Evolutionary conservation across 2,888 invertebrate genomes (phyloP), one percentile per base, ranked within the genome.

Genomic region (Clepsis dumicolana): DNA sequence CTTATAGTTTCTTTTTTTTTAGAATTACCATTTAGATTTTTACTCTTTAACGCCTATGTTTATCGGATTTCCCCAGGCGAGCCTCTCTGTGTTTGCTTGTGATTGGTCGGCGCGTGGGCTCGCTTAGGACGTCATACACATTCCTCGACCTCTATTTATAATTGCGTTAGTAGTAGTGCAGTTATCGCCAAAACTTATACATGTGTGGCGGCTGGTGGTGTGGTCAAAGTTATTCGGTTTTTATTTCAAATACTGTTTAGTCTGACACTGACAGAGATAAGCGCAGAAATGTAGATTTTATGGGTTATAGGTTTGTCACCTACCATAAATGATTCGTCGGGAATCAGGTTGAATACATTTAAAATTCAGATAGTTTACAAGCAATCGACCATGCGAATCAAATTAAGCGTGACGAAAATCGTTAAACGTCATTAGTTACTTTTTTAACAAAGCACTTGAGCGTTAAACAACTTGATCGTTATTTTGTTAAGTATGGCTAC

Each of bases 1-100:
- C 18, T 29, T 53, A 14, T 16, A 10, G 21, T 38, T 21, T 29
- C 25, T 25, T 8, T 64, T 32, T 59, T 32, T 27, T 59, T 52
- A 5, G 8, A 32, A 52, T 59, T 44, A 21, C 27, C 29, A 59
- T 52, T 63, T 68, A 57, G 44, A 16, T 52, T 29, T 41, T 52
- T 64, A 59, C 29, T 63, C 38, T 59, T 32, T 38, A 21, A 38
- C 64, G 24, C 21, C 35, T 50, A 70, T 75, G 72, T 76, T 78
- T 76, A 79, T 81, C 76, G 70, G 73, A 72, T 76, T 94, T 94
- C 90, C 94, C 93, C 78, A 94, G 90, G 77, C 96, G 91, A 77
- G 95, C 96, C 89, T 94, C 94, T 87, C 89, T 91, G 77, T 94
- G 88, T 74, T 94, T 84, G 78, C 94, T 89, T 79, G 84, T 90